Evolutionary conservation across 1,140 invertebrate species (phyloP), one percentile per base, ranked within the genome.

Genomic region (Zelostemma sp.): DNA sequence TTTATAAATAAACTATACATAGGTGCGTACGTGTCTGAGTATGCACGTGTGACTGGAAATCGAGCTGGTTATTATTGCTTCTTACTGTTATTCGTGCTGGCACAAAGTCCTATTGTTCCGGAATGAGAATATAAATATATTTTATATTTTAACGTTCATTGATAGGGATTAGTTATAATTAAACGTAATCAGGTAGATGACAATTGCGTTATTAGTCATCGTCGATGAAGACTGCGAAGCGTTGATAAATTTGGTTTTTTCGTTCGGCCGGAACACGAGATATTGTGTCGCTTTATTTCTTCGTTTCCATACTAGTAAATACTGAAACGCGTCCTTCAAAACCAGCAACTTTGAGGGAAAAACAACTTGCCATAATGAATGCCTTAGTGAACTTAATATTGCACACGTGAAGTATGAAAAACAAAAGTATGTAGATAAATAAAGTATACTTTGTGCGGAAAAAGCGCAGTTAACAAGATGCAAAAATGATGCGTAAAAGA

Each of bases 311-410:
- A 47, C 21, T 59, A 54, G 55, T 9, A 51, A 45, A 58, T 21
- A 67, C 48, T 53, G 50, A 65, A 59, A 38, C 53, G 51, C 68
- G 53, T 67, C 57, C 59, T 66, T 67, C 50, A 48, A 70, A 68
- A 71, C 43, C 58, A 70, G 61, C 57, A 61, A 68, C 54, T 67
- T 57, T 65, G 28, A 38, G 19, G 19, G 50, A 21, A 66, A 65
- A 60, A 73, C 49, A 62, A 80, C 72, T 80, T 77, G 75, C 76
- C 76, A 80, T 78, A 71, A 76, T 72, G 70, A 79, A 79, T 80
- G 77, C 79, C 77, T 79, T 78, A 80, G 78, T 63, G 70, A 76
- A 75, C 41, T 68, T 73, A 75, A 76, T 72, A 75, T 75, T 75
- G 70, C 68, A 75, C 60, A 68, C 70, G 66, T 76, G 68, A 70